Conservation (phyloP, 2,888 invertebrate species). For the Himalopsyche kuldschensis region DNA sequence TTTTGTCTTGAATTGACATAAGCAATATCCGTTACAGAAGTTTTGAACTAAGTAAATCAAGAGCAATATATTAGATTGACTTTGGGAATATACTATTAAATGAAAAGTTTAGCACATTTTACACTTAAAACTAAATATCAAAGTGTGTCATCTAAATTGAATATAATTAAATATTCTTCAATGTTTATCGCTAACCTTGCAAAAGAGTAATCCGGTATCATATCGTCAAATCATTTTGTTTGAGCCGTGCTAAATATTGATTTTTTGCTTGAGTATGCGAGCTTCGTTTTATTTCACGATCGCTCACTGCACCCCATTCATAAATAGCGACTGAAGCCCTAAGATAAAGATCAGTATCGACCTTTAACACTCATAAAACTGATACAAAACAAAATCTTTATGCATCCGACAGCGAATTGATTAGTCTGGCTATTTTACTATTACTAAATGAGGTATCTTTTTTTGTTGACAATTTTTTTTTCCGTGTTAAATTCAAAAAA, state of each 20-base stretch:
- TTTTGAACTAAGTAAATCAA: too few species aligned
- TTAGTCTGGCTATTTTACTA: background rate
- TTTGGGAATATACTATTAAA: too few species aligned
- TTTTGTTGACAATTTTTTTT: too few species aligned
- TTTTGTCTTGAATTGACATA: too few species aligned
- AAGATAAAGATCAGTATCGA: background rate
- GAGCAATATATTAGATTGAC: too few species aligned
- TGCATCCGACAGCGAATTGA: too few species aligned
- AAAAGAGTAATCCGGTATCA: background rate
- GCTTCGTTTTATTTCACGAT: background rate
- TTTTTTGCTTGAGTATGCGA: background rate
- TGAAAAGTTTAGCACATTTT: too few species aligned
- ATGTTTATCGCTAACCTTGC: background rate
- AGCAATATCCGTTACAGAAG: too few species aligned
- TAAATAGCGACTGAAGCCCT: background rate
- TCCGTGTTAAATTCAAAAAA: too few species aligned
- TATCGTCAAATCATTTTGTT: background rate
- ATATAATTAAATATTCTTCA: background rate
- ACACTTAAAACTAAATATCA: too few species aligned
- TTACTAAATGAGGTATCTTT: background rate
- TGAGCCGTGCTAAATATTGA: background rate
- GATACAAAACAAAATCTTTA: background rate
- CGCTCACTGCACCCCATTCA: background rate
- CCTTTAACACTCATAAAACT: background rate
- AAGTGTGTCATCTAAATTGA: too few species aligned